phyloP scores from a whole-genome alignment of 1,140 invertebrate genomes.

The Pantala flavescens region DNA sequence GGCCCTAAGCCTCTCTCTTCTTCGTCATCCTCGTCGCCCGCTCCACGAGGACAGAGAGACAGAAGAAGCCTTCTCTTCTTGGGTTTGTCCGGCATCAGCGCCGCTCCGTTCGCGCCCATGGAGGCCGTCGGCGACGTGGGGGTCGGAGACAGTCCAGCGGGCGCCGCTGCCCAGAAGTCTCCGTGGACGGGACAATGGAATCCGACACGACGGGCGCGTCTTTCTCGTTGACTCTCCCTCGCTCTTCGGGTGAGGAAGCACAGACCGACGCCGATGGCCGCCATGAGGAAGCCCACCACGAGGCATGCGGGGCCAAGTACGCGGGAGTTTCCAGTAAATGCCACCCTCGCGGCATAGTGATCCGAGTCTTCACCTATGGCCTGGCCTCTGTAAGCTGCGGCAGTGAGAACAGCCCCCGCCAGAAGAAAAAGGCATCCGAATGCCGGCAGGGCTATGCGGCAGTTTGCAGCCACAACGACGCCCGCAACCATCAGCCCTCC shows the following conservation, averaged over 20 bases:
- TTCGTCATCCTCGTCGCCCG: background rate
- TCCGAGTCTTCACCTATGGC: slow-evolving; percentile 56
- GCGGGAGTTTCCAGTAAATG: slow-evolving; percentile 58
- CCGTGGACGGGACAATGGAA: slow-evolving; percentile 68
- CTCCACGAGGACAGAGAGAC: background rate
- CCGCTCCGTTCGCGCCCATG: slow-evolving; percentile 29
- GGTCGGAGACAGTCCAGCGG: slow-evolving; percentile 33
- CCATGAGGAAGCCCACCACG: slow-evolving; percentile 57
- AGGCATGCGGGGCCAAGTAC: slow-evolving; percentile 60
- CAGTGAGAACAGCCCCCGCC: slow-evolving; percentile 61
- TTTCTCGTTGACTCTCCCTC: slow-evolving; percentile 18
- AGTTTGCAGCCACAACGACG: slow-evolving; percentile 61
- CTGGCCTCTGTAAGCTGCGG: slow-evolving; percentile 60
- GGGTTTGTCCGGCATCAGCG: slow-evolving; percentile 20
- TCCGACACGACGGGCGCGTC: slow-evolving; percentile 52
- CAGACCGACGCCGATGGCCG: slow-evolving; percentile 44
- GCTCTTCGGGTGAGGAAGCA: slow-evolving; percentile 52
- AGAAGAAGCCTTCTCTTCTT: background rate
- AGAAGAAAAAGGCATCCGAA: slow-evolving; percentile 63
- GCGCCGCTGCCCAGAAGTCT: slow-evolving; percentile 50
- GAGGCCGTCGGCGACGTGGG: slow-evolving; percentile 31
- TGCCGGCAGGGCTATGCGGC: slow-evolving; percentile 60
- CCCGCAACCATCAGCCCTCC: slow-evolving; percentile 61
- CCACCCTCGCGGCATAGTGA: slow-evolving; percentile 54
- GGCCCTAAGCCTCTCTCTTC: slow-evolving; percentile 24